Evolutionary conservation across 2,113 vertebrate species (phyloP).

Genomic region (Tenebrosternarchus preto): DNA sequence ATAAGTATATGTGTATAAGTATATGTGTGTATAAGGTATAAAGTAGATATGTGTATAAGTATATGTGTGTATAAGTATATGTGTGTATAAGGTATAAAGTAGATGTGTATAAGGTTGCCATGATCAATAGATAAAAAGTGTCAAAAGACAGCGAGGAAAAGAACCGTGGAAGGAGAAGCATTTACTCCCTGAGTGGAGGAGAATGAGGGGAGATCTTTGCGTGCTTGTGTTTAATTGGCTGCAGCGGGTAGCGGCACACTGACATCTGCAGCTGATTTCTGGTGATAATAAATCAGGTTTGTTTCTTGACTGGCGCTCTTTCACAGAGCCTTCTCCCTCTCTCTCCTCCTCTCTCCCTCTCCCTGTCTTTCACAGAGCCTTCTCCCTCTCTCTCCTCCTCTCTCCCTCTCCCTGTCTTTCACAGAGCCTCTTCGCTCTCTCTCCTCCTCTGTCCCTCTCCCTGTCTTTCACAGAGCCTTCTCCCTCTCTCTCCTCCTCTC

Average conservation of each 20-base stretch:
- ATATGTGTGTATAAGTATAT: too few species aligned
- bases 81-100: too few species aligned
- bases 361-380: conserved; percentile 51
- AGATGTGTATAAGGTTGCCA: background rate
- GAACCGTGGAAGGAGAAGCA: background rate
- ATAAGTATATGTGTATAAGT: too few species aligned
- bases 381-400: conserved; percentile 51
- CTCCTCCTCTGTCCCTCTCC: conserved; percentile 45
- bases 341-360: conserved; percentile 44
- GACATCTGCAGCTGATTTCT: conserved; percentile 88
- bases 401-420: conserved; percentile 62
- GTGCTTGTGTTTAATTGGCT: conserved; percentile 85
- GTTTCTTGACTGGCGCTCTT: conserved; percentile 73
- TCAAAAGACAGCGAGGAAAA: background rate
- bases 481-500: conserved; percentile 49
- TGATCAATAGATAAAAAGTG: too few species aligned
- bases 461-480: conserved; percentile 50
- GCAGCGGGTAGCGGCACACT: conserved; percentile 76
- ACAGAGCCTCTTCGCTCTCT: conserved; percentile 62
- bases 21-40: too few species aligned
- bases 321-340: conserved; percentile 64
- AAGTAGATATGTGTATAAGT: too few species aligned
- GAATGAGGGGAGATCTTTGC: conserved; percentile 67
- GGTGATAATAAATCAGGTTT: conserved; percentile 88
- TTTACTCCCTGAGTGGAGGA: conserved; percentile 49